Base-by-base conservation (phyloP, 2,113 vertebrate genomes). In the Danionella cerebrum region DNA sequence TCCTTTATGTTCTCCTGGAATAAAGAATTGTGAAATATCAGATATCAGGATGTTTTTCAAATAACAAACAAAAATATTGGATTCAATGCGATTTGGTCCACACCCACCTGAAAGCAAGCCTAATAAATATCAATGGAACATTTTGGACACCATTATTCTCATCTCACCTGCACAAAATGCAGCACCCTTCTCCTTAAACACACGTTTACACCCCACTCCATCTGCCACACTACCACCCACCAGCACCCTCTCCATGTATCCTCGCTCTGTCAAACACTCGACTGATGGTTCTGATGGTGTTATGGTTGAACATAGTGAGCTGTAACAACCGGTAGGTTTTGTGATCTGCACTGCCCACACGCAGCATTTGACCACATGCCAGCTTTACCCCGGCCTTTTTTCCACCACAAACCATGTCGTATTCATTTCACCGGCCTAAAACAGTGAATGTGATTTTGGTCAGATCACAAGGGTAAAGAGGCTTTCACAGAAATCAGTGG, bases 271-370 rank as follows among this genome's bases (percentile, higher is more conserved):
- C 58, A 47, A 45, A 42, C 31, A 33, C 42, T 52, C 18, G 24
- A 16, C 50, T 33, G 65, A 60, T 69, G 9, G 9, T 27, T 19
- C 60, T 60, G 52, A 55, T 69, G 38, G 18, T 44, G 59, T 65
- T 47, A 27, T 69, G 74, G 72, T 50, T 72, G 74, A 76, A 60
- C 52, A 16, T n/a, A 50, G 55, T 35, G 45, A 18, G 36, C 27
- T 16, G 27, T 50, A 24, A 27, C n/a, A 65, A 48, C 60, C 66
- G 14, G 18, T 13, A 27, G 53, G 66, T 60, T 24, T 41, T 53
- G 45, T 53, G 52, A 39, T 42, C 47, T 22, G 9, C 38, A 29
- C 2, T 24, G 47, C 27, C 29, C 39, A 35, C 21, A 38, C 18
- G 51, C 55, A n/a, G n/a, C 22, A 24, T 52, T 45, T 60, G 21